Evolutionary conservation across 2,113 vertebrate species (phyloP).

Genomic region (Morone chrysops): DNA sequence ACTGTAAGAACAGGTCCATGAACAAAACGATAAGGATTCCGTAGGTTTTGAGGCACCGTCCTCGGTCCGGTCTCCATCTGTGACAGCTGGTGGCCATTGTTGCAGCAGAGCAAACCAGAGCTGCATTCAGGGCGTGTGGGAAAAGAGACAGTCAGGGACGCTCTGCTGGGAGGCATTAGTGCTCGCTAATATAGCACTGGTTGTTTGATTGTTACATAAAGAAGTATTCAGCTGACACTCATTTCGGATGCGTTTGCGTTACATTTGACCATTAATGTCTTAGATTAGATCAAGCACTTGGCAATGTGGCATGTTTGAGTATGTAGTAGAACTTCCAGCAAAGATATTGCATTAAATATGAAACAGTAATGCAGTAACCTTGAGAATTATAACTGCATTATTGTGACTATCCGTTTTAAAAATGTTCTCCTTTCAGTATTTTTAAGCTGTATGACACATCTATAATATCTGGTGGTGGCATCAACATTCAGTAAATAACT

Average conservation of each 20-base stretch:
- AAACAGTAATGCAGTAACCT: neutral
- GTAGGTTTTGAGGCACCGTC: constrained; percentile 70
- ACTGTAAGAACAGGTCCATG: constrained; percentile 70
- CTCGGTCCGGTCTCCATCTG: constrained; percentile 68
- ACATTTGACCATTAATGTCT: neutral
- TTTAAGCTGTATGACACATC: no score
- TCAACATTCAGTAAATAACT: neutral
- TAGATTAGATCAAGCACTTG: neutral
- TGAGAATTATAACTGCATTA: neutral
- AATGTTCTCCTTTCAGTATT: neutral
- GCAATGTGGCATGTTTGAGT: neutral
- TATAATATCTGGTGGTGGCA: no score
- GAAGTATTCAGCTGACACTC: neutral
- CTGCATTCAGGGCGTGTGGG: constrained; percentile 25
- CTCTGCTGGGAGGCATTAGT: neutral
- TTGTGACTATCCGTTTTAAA: neutral
- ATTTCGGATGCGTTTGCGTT: neutral
- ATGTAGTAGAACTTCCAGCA: neutral
- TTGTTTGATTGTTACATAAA: neutral
- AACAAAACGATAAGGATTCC: constrained; percentile 72
- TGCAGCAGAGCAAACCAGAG: constrained; percentile 34
- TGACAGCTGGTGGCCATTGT: constrained; percentile 74
- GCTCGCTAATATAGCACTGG: no score
- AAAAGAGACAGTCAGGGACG: accelerated
- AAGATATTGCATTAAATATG: neutral